phyloP scores from a whole-genome alignment of 2,113 vertebrate genomes.

The Manacus vitellinus region DNA sequence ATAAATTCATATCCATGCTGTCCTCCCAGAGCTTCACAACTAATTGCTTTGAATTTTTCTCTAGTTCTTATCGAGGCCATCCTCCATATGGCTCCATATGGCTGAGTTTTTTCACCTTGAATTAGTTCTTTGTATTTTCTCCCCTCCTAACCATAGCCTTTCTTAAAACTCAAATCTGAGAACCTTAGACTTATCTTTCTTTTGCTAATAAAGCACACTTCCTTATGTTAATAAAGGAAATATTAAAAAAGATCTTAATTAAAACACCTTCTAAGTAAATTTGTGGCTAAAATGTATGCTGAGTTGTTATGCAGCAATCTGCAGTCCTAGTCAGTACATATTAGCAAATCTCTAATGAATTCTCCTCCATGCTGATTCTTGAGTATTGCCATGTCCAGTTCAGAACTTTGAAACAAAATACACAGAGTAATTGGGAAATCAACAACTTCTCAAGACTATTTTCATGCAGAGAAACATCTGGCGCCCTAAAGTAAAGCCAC shows the following conservation, averaged over 20 bases:
- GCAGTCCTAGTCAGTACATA: not conserved
- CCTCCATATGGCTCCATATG: conserved; percentile 2
- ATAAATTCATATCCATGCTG: conserved; percentile 34
- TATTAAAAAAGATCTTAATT: not conserved
- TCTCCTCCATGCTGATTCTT: not conserved
- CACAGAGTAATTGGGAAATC: not conserved
- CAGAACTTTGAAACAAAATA: not conserved
- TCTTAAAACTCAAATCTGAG: not conserved
- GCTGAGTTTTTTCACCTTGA: conserved; percentile 2
- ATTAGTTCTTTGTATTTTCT: not conserved
- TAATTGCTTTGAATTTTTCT: conserved; percentile 43
- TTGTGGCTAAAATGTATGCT: not conserved
- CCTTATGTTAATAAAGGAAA: not conserved
- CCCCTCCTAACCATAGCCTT: not conserved
- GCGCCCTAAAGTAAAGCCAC: not conserved
- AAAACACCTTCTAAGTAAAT: not conserved
- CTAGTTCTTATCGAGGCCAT: conserved; percentile 1
- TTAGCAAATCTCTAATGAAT: not conserved
- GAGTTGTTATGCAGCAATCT: not conserved
- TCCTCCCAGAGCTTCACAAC: conserved; percentile 4
- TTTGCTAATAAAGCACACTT: not conserved
- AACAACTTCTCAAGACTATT: not conserved
- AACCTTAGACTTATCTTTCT: not conserved
- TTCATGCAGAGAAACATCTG: not conserved
- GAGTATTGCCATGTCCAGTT: not conserved